phyloP scores from a whole-genome alignment of 2,113 vertebrate species.

The Junco hyemalis region DNA sequence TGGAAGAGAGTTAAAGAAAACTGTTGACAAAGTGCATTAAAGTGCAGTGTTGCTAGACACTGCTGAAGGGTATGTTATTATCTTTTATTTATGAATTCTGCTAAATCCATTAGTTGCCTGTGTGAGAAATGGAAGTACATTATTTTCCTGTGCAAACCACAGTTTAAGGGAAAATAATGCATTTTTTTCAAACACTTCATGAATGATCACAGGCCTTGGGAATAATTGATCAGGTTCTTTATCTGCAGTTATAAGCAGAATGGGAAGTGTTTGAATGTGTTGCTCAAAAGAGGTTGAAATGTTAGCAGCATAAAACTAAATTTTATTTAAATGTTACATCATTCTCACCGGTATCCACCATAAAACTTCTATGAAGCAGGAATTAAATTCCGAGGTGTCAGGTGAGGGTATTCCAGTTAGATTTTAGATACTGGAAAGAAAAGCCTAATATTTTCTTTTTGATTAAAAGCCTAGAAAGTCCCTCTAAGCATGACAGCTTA shows the following conservation, averaged over 20 bases:
- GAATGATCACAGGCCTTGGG: neutral
- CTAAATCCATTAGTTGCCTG: slow-evolving; percentile 50
- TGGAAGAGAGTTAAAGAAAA: slow-evolving; percentile 31
- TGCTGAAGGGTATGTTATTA: slow-evolving; percentile 1
- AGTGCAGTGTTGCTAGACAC: neutral
- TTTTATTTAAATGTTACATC: neutral
- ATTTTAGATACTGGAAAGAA: slow-evolving; percentile 18
- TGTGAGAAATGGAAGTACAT: slow-evolving; percentile 41
- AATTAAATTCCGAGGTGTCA: slow-evolving; percentile 28
- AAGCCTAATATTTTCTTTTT: slow-evolving; percentile 36
- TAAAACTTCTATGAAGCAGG: neutral
- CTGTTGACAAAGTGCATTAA: slow-evolving; percentile 26
- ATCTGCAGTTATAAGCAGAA: neutral
- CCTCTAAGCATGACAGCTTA: slow-evolving; percentile 66
- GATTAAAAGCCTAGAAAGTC: slow-evolving; percentile 64
- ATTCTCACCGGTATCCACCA: neutral
- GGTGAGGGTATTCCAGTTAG: neutral
- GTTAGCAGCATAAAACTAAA: neutral
- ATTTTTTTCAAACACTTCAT: neutral
- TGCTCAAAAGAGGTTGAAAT: neutral
- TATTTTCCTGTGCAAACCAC: slow-evolving; percentile 22
- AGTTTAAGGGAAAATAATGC: slow-evolving; percentile 21
- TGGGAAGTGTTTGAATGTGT: neutral
- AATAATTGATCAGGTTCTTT: neutral
- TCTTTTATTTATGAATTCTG: slow-evolving; percentile 59